A percentile compares a stretch with the other conserved stretches of the same genome.
These are phyloP conservation scores for Coenonympha glycerion DNA, from an alignment of 2,888 invertebrate genomes.

Conservation along the genomic window DNA sequence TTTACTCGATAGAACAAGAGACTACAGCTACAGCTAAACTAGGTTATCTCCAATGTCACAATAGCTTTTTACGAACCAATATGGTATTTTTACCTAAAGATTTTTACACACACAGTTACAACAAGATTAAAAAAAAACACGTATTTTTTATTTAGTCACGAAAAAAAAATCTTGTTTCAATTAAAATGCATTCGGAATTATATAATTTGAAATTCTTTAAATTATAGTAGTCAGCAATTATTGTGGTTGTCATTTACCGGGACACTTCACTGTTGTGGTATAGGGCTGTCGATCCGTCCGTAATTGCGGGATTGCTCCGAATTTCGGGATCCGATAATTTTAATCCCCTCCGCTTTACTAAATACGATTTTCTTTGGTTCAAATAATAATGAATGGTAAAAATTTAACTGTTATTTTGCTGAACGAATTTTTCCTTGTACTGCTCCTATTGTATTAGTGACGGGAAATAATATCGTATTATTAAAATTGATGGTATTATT, in stretches of 20 bases:
- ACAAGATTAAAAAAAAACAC: no score
- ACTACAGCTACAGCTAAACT: no score
- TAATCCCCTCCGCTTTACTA: neutral
- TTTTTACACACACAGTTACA: no score
- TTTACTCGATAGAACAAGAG: no score
- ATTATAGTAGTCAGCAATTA: conserved; percentile 24
- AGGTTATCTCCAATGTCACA: no score
- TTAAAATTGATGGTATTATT: no score
- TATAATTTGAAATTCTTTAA: conserved; percentile 12
- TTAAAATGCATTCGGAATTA: neutral
- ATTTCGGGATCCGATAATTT: neutral
- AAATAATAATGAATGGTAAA: neutral
- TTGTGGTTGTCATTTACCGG: conserved; percentile 31
- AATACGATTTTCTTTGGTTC: neutral
- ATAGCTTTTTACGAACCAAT: no score
- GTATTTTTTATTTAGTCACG: neutral
- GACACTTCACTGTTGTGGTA: conserved; percentile 25
- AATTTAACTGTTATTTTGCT: no score
- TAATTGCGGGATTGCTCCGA: neutral
- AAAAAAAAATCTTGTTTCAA: neutral
- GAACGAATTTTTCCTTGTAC: no score
- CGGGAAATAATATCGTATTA: no score
- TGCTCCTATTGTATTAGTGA: no score
- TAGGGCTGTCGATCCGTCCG: neutral
- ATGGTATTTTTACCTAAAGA: no score